These are phyloP conservation scores for Gyps fulvus DNA, from an alignment of 2,113 vertebrate genomes.

Conservation along the genomic window DNA sequence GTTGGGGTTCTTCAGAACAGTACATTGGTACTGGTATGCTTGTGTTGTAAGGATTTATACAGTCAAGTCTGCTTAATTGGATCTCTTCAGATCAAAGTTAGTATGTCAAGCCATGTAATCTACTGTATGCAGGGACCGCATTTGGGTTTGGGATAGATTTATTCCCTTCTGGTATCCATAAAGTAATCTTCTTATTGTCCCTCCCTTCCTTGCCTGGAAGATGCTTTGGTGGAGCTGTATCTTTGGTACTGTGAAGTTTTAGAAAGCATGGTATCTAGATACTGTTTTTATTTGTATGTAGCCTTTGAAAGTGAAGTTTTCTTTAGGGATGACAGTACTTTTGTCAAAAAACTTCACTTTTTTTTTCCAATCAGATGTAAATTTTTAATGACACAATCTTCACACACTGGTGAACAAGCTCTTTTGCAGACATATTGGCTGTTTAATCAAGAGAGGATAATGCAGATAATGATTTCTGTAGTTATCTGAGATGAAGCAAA, in stretches of 20 bases:
- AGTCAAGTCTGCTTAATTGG: not conserved
- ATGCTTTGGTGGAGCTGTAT: not conserved
- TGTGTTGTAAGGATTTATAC: not conserved
- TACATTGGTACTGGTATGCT: not conserved
- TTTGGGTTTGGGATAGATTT: not conserved
- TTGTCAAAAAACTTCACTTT: not conserved
- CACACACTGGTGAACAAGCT: not conserved
- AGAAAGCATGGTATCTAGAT: not conserved
- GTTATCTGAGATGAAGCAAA: not conserved
- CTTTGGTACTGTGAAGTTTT: not conserved
- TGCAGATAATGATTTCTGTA: not conserved
- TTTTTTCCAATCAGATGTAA: not conserved
- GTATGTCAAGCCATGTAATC: not conserved
- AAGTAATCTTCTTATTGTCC: not conserved
- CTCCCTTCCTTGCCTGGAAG: not conserved
- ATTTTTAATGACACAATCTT: not conserved
- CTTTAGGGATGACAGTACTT: not conserved
- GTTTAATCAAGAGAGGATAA: not conserved
- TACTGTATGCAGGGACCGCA: fast-evolving
- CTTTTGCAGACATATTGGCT: not conserved
- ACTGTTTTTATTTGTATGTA: not conserved
- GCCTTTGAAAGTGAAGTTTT: not conserved
- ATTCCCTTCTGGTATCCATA: not conserved
- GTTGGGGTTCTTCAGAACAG: not conserved
- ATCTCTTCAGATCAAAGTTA: not conserved